Conservation (phyloP, 2,797 vertebrate genomes). For the Chelidonichthys spinosus region DNA sequence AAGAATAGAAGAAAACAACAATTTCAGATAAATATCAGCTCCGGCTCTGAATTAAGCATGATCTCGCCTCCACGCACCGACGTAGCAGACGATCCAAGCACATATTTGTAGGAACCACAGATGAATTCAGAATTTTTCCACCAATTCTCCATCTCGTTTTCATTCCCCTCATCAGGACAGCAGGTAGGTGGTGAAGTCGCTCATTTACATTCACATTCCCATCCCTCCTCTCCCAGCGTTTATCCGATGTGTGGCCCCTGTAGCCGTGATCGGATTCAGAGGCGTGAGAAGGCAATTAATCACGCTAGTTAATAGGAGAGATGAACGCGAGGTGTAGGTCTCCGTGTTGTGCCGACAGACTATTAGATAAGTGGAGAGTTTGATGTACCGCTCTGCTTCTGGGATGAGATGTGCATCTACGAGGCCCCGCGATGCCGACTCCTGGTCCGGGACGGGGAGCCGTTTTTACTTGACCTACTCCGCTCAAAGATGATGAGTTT, state of each 20-base stretch:
- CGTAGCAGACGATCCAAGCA: neutral
- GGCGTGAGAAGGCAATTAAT: constrained; percentile 67
- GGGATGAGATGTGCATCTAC: constrained; percentile 25
- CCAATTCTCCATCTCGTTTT: constrained; percentile 30
- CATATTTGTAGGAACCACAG: constrained; percentile 8
- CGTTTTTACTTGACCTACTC: neutral
- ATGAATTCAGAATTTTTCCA: constrained; percentile 3
- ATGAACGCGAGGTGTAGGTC: constrained; percentile 61
- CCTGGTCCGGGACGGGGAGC: neutral
- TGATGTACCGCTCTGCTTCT: constrained; percentile 25
- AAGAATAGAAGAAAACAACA: neutral
- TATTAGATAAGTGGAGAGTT: constrained; percentile 38
- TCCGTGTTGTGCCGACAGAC: constrained; percentile 46
- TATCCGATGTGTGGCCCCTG: constrained; percentile 53
- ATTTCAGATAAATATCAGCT: neutral
- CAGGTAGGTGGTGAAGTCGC: constrained; percentile 19
- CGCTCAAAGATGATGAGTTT: constrained; percentile 16
- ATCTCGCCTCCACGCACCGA: neutral
- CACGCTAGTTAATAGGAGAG: constrained; percentile 59
- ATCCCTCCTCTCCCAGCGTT: constrained; percentile 48
- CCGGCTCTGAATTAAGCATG: constrained; percentile 6
- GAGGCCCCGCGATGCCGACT: constrained; percentile 8
- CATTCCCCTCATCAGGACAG: constrained; percentile 31
- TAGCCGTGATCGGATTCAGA: constrained; percentile 58
- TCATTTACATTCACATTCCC: constrained; percentile 62